Evolutionary conservation across 2,888 invertebrate genomes (phyloP).

Genomic region (Pecten maximus): DNA sequence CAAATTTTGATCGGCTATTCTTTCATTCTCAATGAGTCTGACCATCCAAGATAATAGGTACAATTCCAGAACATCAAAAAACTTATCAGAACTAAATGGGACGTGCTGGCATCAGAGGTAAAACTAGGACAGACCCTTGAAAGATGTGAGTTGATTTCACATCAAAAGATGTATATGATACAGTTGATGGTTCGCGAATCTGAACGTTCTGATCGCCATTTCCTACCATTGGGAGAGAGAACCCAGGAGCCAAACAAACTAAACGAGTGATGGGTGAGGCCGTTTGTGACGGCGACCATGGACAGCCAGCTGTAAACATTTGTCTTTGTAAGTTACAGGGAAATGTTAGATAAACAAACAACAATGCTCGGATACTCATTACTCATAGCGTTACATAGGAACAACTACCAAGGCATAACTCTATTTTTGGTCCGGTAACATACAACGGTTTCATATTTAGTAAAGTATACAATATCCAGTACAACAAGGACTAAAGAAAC

Average conservation of each 20-base stretch:
- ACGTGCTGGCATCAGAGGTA: neutral
- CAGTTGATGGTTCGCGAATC: neutral
- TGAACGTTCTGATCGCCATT: neutral
- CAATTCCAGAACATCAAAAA: constrained; percentile 17
- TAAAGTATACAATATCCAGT: no score
- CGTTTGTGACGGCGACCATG: neutral
- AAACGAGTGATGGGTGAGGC: neutral
- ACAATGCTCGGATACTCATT: neutral
- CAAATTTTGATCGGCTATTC: neutral
- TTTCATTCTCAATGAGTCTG: neutral
- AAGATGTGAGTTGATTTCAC: neutral
- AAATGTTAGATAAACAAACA: neutral
- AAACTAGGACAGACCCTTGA: neutral
- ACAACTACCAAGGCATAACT: no score
- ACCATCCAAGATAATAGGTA: neutral
- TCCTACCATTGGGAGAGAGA: neutral
- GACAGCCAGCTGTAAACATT: neutral
- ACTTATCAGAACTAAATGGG: neutral
- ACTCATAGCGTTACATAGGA: no score
- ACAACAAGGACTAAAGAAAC: no score
- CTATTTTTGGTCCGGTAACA: no score
- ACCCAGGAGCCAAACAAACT: neutral
- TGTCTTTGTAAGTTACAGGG: neutral
- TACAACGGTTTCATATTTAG: no score
- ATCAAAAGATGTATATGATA: neutral